Base-by-base conservation (phyloP, 1,140 invertebrate genomes). In the Lasioglossum albipes region DNA sequence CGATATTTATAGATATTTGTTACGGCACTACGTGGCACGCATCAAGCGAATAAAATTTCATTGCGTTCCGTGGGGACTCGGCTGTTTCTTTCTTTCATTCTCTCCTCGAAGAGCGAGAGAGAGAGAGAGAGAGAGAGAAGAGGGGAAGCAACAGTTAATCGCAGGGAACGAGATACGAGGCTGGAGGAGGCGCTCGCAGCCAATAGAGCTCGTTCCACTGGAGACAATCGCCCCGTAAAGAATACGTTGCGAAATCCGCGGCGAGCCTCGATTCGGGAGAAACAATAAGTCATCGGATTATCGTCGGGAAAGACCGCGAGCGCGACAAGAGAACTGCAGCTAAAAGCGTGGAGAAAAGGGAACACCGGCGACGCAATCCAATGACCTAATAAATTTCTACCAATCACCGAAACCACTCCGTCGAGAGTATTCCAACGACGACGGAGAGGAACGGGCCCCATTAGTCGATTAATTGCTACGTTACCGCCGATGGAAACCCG, bases 381-480 rank as follows among this genome's bases (percentile, higher is more conserved):
- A 49, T 27, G 22, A 16, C n/a, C 41, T 68, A 27, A 49, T 68
- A 49, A 68, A 68, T 68, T 68, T 49, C n/a, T 45, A 45, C 41
- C 41, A 10, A 22, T 22, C 66, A 9, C 42, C 12, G 7, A 13
- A 22, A 45, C n/a, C 42, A 49, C 12, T 27, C 10, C 41, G 7
- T 18, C 3, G 62, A 62, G 22, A 10, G 6, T 22, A 54, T 36
- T 36, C 36, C 36, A 3, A 36, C 36, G 36, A 36, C 36, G 16
- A 27, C 7, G 31, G 31, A 57, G 22, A 7, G 27, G 27, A 70
- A 27, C 49, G 22, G 7, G 22, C 36, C 31, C 54, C 65, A 62
- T 76, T 67, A 59, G 66, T 16, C 75, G 75, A 20, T 77, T 84
- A 82, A 84, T 81, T 79, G 64, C 52, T 78, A 27, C 31, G 67